These are phyloP conservation scores for Eristalinus aeneus DNA, from an alignment of 2,888 invertebrate species.

Conservation along the genomic window DNA sequence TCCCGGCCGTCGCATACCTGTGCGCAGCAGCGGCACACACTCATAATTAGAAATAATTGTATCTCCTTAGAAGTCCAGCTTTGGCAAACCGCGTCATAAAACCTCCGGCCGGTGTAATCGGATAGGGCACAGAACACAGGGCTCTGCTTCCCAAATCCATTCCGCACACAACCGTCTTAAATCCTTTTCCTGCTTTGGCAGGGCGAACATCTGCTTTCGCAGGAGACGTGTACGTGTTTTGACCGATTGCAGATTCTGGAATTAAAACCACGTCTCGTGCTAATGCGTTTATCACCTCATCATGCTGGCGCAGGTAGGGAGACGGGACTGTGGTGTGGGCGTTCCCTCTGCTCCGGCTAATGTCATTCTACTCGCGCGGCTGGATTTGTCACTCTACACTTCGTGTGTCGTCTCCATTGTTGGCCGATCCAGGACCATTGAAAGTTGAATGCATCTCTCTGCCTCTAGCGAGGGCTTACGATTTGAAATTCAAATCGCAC, in stretches of 20 bases:
- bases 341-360: constrained; percentile 37
- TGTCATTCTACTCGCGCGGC: constrained; percentile 30
- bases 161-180: constrained; percentile 53
- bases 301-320: constrained; percentile 55
- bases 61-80: constrained; percentile 47
- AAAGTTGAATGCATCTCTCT: not conserved
- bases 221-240: constrained; percentile 61
- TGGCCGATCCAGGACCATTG: not conserved
- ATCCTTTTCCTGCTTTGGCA: constrained; percentile 60
- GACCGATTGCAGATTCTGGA: constrained; percentile 66
- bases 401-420: not conserved
- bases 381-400: constrained; percentile 44
- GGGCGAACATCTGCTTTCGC: constrained; percentile 55
- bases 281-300: constrained; percentile 69
- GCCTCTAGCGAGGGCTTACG: constrained; percentile 18
- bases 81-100: constrained; percentile 43
- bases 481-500: constrained; percentile 61
- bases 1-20: constrained; percentile 8
- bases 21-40: constrained; percentile 13
- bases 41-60: constrained; percentile 69
- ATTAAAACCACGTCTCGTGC: constrained; percentile 58
- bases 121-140: constrained; percentile 58
- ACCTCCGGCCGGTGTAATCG: constrained; percentile 55
- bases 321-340: constrained; percentile 55
- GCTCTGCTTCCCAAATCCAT: constrained; percentile 28